Evolutionary conservation across 2,113 vertebrate species (phyloP), one percentile per base, ranked within the genome.

Genomic region (Tachysurus vachellii): DNA sequence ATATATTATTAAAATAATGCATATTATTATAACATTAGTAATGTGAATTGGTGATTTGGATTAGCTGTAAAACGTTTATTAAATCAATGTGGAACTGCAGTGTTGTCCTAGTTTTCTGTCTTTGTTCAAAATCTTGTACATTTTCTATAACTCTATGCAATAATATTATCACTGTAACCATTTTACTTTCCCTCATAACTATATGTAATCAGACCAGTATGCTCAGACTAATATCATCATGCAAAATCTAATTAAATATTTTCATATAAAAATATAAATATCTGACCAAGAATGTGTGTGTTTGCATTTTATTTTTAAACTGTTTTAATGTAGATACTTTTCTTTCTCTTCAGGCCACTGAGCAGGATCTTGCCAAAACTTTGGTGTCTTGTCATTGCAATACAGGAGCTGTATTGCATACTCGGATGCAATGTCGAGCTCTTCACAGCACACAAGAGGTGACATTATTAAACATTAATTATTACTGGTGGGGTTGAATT

Each of bases 381-480:
- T 83, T 95, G 86, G 5, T 92, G 90, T 91, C 83, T 42, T 93
- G 88, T 92, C 92, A 85, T 87, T 91, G 92, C 92, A 50, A 50
- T 50, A 90, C 89, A 77, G 89, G 85, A 76, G 88, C 92, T 26
- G 80, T 92, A 5, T 87, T 92, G 66, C 57, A 80, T 0, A 23
- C 83, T 3, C 0, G 75, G 81, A 87, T 85, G 31, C 94, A 92
- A 68, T 91, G 91, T 88, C 89, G 94, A 89, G 91, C 90, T 62
- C 91, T 97, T 28, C 93, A 92, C 92, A 88, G 88, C 84, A 79
- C 88, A 90, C 90, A 92, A 64, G 95, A 96, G 95, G 96, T 98
- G 94, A 90, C 36, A 36, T 36, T 36, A 36, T 36, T 84, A 14
- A 26, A 66, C 12, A 50, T 26, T 44, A 84, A 70, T 17, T n/a